These are phyloP conservation scores for Cydia pomonella DNA, from an alignment of 1,140 invertebrate genomes.

Conservation along the genomic window DNA sequence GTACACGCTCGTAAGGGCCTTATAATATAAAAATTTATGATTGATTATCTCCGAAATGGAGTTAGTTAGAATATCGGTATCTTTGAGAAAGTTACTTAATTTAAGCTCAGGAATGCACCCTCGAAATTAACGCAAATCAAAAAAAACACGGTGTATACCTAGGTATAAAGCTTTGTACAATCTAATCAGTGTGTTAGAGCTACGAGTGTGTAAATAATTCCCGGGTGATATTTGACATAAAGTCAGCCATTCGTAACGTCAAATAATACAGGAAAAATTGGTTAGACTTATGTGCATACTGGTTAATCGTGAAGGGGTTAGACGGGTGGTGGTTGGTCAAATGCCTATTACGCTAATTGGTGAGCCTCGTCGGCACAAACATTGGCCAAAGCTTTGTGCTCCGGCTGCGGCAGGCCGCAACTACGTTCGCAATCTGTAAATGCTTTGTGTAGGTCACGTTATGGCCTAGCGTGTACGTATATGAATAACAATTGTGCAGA, in stretches of 20 bases:
- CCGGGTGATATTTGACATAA: no score
- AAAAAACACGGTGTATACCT: no score
- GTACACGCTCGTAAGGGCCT: no score
- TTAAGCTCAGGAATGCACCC: no score
- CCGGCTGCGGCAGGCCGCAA: slow-evolving; percentile 42
- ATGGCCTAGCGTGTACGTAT: slow-evolving; percentile 40
- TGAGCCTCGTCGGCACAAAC: slow-evolving; percentile 40
- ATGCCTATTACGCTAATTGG: slow-evolving; percentile 49
- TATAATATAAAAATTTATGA: no score
- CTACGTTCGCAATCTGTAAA: slow-evolving; percentile 50
- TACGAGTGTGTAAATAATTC: no score
- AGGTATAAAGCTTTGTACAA: no score
- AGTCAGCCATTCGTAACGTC: not conserved
- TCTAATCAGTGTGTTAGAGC: no score
- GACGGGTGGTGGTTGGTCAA: slow-evolving; percentile 39
- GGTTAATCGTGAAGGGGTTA: slow-evolving; percentile 4
- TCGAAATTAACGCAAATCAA: no score
- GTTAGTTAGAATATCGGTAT: no score
- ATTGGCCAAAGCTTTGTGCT: slow-evolving; percentile 48
- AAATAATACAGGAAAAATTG: not conserved
- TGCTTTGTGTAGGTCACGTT: slow-evolving; percentile 50
- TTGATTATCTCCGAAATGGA: no score
- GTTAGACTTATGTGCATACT: not conserved
- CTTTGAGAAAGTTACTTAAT: no score
- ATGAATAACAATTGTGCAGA: slow-evolving; percentile 38